Conservation (phyloP, 2,797 vertebrate species). For the Enteromius trimaculatus region DNA sequence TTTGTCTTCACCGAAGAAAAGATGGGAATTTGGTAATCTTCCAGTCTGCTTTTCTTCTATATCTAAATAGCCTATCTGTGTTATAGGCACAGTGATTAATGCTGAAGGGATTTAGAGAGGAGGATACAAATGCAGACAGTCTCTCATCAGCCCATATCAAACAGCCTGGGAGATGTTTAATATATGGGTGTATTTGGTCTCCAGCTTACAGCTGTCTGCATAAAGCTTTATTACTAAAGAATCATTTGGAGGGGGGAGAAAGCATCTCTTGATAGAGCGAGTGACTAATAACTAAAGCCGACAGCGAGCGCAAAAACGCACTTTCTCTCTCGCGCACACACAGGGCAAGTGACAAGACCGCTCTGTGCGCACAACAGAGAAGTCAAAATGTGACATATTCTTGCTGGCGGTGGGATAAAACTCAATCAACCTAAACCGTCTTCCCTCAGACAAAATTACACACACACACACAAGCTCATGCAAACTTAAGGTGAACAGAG, state of each 20-base stretch:
- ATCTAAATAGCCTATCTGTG: conserved; percentile 72
- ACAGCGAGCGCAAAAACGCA: conserved; percentile 66
- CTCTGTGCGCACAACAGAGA: conserved; percentile 74
- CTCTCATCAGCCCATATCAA: conserved; percentile 76
- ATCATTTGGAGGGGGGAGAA: conserved; percentile 67
- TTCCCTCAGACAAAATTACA: conserved; percentile 35
- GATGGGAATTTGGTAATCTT: conserved; percentile 47
- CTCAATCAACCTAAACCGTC: conserved; percentile 69
- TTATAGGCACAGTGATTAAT: conserved; percentile 66
- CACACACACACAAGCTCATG: neutral
- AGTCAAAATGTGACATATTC: conserved; percentile 79
- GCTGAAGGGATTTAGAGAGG: conserved; percentile 75
- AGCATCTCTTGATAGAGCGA: conserved; percentile 73
- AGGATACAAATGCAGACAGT: conserved; percentile 77
- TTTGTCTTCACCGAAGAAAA: conserved; percentile 40
- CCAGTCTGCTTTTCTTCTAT: conserved; percentile 50
- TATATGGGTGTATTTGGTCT: conserved; percentile 80
- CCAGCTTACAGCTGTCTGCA: conserved; percentile 82
- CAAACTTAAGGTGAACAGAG: conserved; percentile 25
- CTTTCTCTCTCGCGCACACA: conserved; percentile 35
- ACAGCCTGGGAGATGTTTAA: conserved; percentile 76
- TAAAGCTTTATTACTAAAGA: conserved; percentile 83
- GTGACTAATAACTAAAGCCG: conserved; percentile 83
- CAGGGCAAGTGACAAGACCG: conserved; percentile 45
- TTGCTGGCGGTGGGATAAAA: conserved; percentile 78